A percentile compares a stretch with the other conserved stretches of the same genome.
These are phyloP conservation scores for Euleptes europaea DNA, from an alignment of 2,113 vertebrate species.

Conservation along the genomic window DNA sequence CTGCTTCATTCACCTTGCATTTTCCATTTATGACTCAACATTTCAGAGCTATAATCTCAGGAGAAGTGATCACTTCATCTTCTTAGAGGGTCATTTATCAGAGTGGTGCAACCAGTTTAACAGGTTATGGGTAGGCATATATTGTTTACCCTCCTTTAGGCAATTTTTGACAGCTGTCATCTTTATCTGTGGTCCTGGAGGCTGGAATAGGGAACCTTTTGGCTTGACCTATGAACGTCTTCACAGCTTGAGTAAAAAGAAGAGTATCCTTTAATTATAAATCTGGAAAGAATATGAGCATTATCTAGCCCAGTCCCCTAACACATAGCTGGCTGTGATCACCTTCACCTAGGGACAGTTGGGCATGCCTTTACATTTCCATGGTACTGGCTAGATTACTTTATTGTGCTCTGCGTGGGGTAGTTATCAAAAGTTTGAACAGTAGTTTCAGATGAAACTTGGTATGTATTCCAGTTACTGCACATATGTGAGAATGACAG, in stretches of 20 bases:
- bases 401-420: neutral
- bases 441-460: no score
- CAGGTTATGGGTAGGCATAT: neutral
- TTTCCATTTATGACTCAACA: neutral
- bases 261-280: neutral
- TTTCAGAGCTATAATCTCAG: neutral
- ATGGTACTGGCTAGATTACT: neutral
- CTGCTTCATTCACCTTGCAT: constrained; percentile 23
- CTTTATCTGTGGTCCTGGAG: neutral
- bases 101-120: neutral
- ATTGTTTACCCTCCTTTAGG: neutral
- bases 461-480: neutral
- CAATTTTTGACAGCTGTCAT: neutral
- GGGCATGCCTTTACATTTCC: neutral
- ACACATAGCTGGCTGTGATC: neutral
- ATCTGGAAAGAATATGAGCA: neutral
- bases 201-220: neutral
- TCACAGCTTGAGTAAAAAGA: neutral
- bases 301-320: neutral
- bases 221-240: neutral
- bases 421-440: neutral
- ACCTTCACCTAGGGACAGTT: neutral
- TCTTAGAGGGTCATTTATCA: neutral
- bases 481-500: neutral
- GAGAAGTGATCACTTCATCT: constrained; percentile 16